Conservation (phyloP, 2,113 vertebrate genomes). For the Pedionomus torquatus region DNA sequence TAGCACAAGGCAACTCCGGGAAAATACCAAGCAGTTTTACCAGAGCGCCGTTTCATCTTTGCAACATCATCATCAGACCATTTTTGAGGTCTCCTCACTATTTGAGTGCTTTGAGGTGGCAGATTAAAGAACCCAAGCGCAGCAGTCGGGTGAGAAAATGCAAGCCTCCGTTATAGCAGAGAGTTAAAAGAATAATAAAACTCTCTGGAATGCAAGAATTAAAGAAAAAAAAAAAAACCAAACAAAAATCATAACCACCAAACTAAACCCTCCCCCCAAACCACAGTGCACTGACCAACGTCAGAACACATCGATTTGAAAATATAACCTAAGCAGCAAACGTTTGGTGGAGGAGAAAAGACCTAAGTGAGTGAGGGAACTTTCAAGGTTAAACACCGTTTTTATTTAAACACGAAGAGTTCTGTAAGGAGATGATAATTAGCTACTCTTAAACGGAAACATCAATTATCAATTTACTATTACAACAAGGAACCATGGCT, state of each 20-base stretch:
- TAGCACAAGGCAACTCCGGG: background rate
- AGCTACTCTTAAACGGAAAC: background rate
- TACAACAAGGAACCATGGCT: rapidly evolving
- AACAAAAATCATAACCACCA: background rate
- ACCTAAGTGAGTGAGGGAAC: background rate
- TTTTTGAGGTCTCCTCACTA: background rate
- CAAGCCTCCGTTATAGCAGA: background rate
- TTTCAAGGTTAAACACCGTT: background rate
- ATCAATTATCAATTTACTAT: background rate
- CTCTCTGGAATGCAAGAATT: background rate
- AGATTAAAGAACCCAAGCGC: background rate
- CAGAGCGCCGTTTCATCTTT: background rate
- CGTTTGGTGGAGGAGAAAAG: background rate
- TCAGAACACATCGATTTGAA: background rate
- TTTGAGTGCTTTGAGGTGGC: background rate
- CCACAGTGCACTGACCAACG: background rate
- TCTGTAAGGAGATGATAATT: background rate
- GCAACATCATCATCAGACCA: background rate
- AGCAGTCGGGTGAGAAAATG: background rate
- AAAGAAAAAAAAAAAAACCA: background rate
- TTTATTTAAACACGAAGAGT: background rate
- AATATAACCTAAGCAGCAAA: background rate
- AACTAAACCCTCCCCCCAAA: background rate
- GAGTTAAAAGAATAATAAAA: background rate
- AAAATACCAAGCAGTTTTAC: background rate